Conservation (phyloP, 2,888 invertebrate genomes). For the Ormyrus thymus region DNA sequence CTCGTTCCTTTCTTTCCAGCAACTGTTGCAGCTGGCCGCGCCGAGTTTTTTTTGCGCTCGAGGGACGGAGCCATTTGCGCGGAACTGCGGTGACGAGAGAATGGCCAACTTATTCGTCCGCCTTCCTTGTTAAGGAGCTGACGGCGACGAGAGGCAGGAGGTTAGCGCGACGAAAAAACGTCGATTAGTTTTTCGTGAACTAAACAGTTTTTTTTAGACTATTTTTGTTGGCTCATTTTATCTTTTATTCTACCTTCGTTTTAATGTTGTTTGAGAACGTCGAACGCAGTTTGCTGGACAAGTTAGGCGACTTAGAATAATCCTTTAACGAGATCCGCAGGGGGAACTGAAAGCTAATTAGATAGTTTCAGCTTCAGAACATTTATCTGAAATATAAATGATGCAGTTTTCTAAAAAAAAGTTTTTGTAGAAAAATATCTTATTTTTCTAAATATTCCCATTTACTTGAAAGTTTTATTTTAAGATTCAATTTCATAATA, state of each 20-base stretch:
- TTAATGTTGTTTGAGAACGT: constrained; percentile 2
- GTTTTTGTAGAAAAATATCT: too few relatives aligned
- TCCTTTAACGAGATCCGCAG: background rate
- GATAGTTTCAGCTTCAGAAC: too few relatives aligned
- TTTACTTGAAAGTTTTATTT: too few relatives aligned
- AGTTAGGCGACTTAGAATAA: constrained; percentile 2
- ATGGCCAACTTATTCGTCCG: constrained; percentile 35
- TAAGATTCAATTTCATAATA: too few relatives aligned
- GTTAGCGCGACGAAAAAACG: background rate
- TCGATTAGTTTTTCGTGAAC: background rate
- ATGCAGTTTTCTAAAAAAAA: too few relatives aligned
- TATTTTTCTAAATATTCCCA: too few relatives aligned
- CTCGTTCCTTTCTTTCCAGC: background rate
- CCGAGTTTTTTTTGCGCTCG: background rate
- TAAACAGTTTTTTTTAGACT: background rate
- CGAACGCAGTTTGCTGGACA: constrained; percentile 9
- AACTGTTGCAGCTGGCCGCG: background rate
- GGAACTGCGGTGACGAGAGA: background rate
- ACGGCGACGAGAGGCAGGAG: background rate
- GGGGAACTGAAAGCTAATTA: background rate
- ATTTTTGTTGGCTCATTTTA: too few relatives aligned
- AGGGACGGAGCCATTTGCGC: constrained; percentile 23
- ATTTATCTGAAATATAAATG: too few relatives aligned
- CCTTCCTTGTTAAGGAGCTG: constrained; percentile 40
- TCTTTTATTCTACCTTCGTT: background rate